Evolutionary conservation across 2,797 vertebrate species (phyloP).

Genomic region (Acanthornis magna): DNA sequence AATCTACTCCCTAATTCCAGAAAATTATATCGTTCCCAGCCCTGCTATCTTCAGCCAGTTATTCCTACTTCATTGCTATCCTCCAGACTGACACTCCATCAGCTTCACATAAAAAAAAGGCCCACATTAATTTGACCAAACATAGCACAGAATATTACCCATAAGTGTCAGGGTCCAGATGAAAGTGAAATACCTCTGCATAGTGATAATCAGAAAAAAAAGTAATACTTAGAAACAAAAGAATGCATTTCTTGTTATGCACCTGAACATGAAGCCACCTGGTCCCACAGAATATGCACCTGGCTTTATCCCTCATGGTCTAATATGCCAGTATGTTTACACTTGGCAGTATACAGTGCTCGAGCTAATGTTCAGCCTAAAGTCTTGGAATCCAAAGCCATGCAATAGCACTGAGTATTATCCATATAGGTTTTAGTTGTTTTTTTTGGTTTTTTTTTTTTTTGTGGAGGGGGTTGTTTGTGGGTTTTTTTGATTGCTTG

Average conservation of each 20-base stretch:
- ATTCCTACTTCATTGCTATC: background rate
- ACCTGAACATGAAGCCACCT: background rate
- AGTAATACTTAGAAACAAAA: background rate
- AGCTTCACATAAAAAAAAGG: background rate
- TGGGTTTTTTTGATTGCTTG: too few species aligned
- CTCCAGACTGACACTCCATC: background rate
- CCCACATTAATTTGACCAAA: background rate
- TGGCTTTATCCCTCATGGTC: background rate
- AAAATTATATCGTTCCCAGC: background rate
- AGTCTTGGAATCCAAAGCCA: background rate
- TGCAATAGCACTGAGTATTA: background rate
- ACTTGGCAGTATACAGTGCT: background rate
- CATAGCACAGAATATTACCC: background rate
- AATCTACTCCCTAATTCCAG: background rate
- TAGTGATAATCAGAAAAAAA: background rate
- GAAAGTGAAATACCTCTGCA: background rate
- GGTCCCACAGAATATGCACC: background rate
- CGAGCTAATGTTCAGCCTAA: background rate
- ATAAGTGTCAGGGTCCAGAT: background rate
- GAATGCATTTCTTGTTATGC: background rate
- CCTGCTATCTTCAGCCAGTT: background rate
- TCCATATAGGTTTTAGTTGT: too few species aligned
- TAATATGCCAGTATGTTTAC: background rate
- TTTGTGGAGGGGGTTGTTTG: too few species aligned
- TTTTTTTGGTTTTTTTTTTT: too few species aligned